phyloP scores from a whole-genome alignment of 2,797 vertebrate genomes.

The Siniperca scherzeri region DNA sequence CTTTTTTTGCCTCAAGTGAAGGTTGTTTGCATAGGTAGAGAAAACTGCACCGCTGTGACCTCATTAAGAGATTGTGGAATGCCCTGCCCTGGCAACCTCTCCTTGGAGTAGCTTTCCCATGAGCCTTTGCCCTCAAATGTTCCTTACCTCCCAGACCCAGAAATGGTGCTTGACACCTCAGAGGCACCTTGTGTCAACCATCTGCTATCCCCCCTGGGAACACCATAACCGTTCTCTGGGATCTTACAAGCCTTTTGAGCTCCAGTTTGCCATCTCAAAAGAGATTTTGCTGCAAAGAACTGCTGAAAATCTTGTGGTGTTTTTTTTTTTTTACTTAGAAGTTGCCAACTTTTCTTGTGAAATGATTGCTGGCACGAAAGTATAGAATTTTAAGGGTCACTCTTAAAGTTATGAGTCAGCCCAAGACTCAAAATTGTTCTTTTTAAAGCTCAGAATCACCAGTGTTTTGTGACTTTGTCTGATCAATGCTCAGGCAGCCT shows the following conservation, averaged over 20 bases:
- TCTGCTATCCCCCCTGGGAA: slow-evolving; percentile 63
- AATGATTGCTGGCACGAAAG: not conserved
- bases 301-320: slow-evolving; percentile 7
- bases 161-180: slow-evolving; percentile 61
- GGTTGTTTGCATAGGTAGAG: slow-evolving; percentile 54
- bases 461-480: slow-evolving; percentile 3
- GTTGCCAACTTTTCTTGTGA: slow-evolving; percentile 1
- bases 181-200: slow-evolving; percentile 67
- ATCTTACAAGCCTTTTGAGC: slow-evolving; percentile 38
- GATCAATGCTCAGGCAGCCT: slow-evolving; percentile 16
- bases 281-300: slow-evolving; percentile 14
- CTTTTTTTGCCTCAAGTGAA: slow-evolving; percentile 13
- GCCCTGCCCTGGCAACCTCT: slow-evolving; percentile 69
- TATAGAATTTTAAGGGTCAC: not conserved
- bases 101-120: slow-evolving; percentile 72
- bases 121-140: slow-evolving; percentile 73
- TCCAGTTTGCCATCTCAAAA: slow-evolving; percentile 22
- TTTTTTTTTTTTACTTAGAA: not conserved
- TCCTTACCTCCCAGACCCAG: slow-evolving; percentile 54
- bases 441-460: slow-evolving; percentile 23
- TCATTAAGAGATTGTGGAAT: slow-evolving; percentile 70
- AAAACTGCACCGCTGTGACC: slow-evolving; percentile 53
- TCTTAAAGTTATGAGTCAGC: not conserved
- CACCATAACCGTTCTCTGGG: slow-evolving; percentile 53
- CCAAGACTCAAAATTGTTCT: not conserved